Evolutionary conservation across 2,797 vertebrate genomes (phyloP).

Genomic region (Sphenopsis melanotis): DNA sequence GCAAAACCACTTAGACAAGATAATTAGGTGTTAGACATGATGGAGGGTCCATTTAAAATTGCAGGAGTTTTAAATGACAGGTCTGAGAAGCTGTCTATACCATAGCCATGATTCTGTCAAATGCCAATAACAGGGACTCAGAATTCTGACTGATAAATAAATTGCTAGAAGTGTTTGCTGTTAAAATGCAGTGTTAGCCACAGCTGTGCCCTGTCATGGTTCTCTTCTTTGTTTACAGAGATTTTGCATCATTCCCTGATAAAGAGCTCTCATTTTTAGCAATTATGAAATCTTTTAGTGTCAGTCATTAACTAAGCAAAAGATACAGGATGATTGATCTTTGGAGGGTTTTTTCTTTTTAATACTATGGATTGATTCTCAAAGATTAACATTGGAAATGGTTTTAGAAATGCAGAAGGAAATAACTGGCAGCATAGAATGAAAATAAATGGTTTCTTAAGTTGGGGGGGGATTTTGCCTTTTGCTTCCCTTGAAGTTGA

Average conservation of each 20-base stretch:
- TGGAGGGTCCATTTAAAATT: neutral
- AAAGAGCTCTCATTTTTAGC: constrained; percentile 8
- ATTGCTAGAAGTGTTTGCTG: neutral
- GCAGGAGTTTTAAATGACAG: neutral
- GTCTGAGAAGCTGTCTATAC: neutral
- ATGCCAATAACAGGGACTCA: neutral
- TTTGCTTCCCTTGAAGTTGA: neutral
- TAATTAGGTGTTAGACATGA: neutral
- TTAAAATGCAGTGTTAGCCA: constrained; percentile 3
- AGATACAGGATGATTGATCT: neutral
- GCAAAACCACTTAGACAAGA: neutral
- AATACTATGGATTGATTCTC: neutral
- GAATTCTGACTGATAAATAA: constrained; percentile 13
- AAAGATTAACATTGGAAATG: neutral
- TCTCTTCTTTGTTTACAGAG: constrained; percentile 8
- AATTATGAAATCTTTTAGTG: constrained; percentile 31
- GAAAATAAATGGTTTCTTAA: neutral
- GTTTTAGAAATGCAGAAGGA: neutral
- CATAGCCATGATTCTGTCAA: neutral
- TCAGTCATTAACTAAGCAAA: constrained; percentile 30
- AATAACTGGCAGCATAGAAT: neutral
- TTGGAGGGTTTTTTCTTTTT: neutral
- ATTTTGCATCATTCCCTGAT: neutral
- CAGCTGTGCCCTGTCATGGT: neutral
- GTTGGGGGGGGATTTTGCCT: neutral